These are phyloP conservation scores for Harpagoxenus sublaevis DNA, from an alignment of 2,888 invertebrate species.

Conservation along the genomic window DNA sequence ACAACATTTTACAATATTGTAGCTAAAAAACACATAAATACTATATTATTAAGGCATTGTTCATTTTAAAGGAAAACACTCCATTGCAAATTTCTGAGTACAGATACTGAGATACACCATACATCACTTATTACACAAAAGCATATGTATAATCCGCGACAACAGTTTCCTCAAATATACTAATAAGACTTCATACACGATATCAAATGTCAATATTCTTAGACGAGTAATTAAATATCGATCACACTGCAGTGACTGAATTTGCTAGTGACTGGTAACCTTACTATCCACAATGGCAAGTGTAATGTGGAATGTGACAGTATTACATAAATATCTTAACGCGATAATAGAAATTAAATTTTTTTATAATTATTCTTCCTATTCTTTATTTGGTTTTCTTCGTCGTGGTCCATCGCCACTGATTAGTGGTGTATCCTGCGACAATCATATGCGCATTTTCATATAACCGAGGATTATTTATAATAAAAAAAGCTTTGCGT, in stretches of 20 bases:
- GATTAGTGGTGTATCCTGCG: slow-evolving; percentile 77
- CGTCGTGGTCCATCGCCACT: slow-evolving; percentile 83
- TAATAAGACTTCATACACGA: slow-evolving; percentile 53
- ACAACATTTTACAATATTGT: slow-evolving; percentile 18
- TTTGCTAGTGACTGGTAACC: slow-evolving; percentile 71
- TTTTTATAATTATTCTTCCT: slow-evolving; percentile 70
- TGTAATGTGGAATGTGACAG: slow-evolving; percentile 81
- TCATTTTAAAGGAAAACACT: slow-evolving; percentile 57
- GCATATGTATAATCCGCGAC: slow-evolving; percentile 43
- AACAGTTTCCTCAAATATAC: slow-evolving; percentile 54
- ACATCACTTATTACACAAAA: slow-evolving; percentile 54
- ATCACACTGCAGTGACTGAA: slow-evolving; percentile 67
- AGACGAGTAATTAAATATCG: slow-evolving; percentile 72
- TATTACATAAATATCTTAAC: slow-evolving; percentile 76
- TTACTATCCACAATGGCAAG: slow-evolving; percentile 74
- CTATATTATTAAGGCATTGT: slow-evolving; percentile 65
- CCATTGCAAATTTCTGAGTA: slow-evolving; percentile 61
- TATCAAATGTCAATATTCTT: slow-evolving; percentile 60
- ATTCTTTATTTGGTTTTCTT: slow-evolving; percentile 85
- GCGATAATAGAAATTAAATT: slow-evolving; percentile 52
- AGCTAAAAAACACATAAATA: slow-evolving; percentile 27
- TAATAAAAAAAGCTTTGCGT: neutral
- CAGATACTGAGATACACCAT: slow-evolving; percentile 36
- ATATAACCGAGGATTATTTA: neutral
- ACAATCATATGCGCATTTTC: neutral